These are phyloP conservation scores for Vanessa cardui DNA, from an alignment of 2,888 invertebrate species.

Conservation along the genomic window DNA sequence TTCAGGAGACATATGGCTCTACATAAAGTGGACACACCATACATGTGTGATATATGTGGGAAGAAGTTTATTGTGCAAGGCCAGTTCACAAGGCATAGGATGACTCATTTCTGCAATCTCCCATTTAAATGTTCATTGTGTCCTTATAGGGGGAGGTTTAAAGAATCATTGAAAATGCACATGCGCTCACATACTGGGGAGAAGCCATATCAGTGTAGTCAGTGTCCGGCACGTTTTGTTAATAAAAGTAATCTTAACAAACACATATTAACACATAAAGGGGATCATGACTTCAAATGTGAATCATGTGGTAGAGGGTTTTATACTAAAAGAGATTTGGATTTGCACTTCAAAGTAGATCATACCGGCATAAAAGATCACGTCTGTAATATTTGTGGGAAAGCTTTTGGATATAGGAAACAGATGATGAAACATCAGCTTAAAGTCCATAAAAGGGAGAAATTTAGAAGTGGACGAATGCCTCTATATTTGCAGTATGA, in stretches of 20 bases:
- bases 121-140: slow-evolving; percentile 69
- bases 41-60: slow-evolving; percentile 73
- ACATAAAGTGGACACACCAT: slow-evolving; percentile 54
- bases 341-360: slow-evolving; percentile 69
- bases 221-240: slow-evolving; percentile 66
- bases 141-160: slow-evolving; percentile 70
- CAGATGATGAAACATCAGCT: slow-evolving; percentile 76
- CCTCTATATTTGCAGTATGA: slow-evolving; percentile 69
- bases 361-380: slow-evolving; percentile 72
- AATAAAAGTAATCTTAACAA: slow-evolving; percentile 73
- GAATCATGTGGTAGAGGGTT: slow-evolving; percentile 66
- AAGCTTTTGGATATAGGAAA: slow-evolving; percentile 71
- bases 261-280: slow-evolving; percentile 63
- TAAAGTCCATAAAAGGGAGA: slow-evolving; percentile 71
- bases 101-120: slow-evolving; percentile 66
- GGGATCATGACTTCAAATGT: slow-evolving; percentile 63
- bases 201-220: slow-evolving; percentile 68
- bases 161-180: slow-evolving; percentile 70
- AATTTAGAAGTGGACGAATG: slow-evolving; percentile 62
- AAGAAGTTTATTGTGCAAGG: slow-evolving; percentile 62
- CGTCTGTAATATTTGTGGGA: slow-evolving; percentile 66
- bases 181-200: slow-evolving; percentile 75
- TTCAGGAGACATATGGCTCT: slow-evolving; percentile 61
- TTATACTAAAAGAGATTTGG: slow-evolving; percentile 62
- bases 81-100: slow-evolving; percentile 63